phyloP scores from a whole-genome alignment of 2,113 vertebrate species.

The Burhinus bistriatus region DNA sequence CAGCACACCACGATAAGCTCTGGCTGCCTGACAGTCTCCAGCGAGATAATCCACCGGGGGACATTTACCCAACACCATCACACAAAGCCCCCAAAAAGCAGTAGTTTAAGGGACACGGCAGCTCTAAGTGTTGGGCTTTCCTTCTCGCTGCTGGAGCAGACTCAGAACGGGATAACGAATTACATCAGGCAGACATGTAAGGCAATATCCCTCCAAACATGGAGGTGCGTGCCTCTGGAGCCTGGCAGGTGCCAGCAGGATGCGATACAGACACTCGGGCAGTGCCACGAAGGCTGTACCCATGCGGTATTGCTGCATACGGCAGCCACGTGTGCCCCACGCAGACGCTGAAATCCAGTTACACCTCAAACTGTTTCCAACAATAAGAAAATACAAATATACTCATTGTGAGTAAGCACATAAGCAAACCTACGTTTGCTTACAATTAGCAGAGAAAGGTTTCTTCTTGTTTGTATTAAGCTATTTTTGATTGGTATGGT shows the following conservation, averaged over 20 bases:
- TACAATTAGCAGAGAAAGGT: not conserved
- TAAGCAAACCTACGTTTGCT: not conserved
- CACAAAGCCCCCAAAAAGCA: not conserved
- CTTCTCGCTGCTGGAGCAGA: not conserved
- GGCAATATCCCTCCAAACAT: not conserved
- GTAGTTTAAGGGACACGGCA: too few species aligned
- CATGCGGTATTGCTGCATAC: rapidly evolving
- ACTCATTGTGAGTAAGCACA: too few species aligned
- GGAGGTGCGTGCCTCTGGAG: rapidly evolving
- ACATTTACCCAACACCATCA: not conserved
- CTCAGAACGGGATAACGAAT: not conserved
- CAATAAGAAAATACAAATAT: not conserved
- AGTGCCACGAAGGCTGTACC: not conserved
- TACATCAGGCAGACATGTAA: not conserved
- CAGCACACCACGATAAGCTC: not conserved
- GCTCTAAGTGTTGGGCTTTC: not conserved
- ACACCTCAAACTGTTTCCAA: not conserved
- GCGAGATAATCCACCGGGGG: not conserved
- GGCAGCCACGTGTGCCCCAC: not conserved
- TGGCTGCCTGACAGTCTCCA: not conserved
- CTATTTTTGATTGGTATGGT: not conserved
- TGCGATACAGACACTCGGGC: rapidly evolving
- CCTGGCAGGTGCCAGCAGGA: not conserved
- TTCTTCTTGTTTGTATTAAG: not conserved
- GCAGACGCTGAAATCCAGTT: not conserved